phyloP scores from a whole-genome alignment of 2,888 invertebrate genomes.

The Agonopterix subpropinquella region DNA sequence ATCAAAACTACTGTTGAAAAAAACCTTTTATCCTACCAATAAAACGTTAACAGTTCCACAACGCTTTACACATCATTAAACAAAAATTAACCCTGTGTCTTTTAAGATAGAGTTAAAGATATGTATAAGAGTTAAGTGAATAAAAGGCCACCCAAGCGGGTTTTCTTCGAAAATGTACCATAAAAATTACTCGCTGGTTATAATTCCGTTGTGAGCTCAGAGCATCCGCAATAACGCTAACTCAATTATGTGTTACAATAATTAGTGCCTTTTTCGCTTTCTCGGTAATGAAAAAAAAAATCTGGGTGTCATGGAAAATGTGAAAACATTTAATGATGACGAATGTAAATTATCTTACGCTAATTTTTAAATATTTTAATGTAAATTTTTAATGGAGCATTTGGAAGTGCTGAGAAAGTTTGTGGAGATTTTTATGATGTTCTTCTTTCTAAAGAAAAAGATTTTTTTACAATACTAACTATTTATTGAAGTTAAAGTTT shows the following conservation, averaged over 20 bases:
- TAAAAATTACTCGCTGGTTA: constrained; percentile 40
- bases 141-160: constrained; percentile 48
- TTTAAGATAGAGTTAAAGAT: constrained; percentile 13
- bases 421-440: too few species aligned
- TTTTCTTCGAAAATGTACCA: constrained; percentile 42
- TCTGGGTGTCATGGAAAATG: too few species aligned
- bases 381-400: too few species aligned
- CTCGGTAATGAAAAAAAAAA: background rate
- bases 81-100: constrained; percentile 11
- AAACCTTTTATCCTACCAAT: constrained; percentile 38
- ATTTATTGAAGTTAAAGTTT: too few species aligned
- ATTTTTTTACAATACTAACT: too few species aligned
- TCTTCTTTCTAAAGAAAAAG: too few species aligned
- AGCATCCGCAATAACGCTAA: constrained; percentile 20
- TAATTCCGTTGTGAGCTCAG: constrained; percentile 17
- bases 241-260: constrained; percentile 23
- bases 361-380: too few species aligned
- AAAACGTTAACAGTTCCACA: constrained; percentile 38
- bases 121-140: constrained; percentile 11
- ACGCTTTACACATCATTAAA: constrained; percentile 13
- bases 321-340: too few species aligned
- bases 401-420: too few species aligned
- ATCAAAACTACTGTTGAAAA: constrained; percentile 22
- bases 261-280: background rate
- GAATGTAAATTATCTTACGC: too few species aligned